Conservation (phyloP, 2,888 invertebrate genomes). For the Alitta virens region DNA sequence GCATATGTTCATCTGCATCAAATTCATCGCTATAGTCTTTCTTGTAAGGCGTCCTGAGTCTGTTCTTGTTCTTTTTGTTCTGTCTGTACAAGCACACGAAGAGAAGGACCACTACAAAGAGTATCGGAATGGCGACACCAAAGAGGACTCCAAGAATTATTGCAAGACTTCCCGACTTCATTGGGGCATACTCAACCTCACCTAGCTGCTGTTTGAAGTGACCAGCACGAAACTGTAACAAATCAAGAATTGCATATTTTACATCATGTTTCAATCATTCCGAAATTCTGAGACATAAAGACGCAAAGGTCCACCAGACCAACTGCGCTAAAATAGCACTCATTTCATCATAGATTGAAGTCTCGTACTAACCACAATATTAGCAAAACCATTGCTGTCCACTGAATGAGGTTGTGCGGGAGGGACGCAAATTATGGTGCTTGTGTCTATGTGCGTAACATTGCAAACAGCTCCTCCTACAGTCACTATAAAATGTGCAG, state of each 20-base stretch:
- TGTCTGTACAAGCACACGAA: conserved; percentile 43
- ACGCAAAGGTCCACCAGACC: too few species aligned
- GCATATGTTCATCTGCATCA: background rate
- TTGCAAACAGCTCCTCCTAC: conserved; percentile 13
- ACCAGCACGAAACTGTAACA: conserved; percentile 41
- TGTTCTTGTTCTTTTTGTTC: background rate
- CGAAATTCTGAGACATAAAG: too few species aligned
- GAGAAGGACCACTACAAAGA: conserved; percentile 44
- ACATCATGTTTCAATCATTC: too few species aligned
- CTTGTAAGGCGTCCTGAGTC: background rate
- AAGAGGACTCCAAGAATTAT: conserved; percentile 44
- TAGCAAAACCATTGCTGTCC: background rate
- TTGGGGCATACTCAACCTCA: conserved; percentile 34
- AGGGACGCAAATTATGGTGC: conserved; percentile 4
- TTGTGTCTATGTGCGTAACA: conserved; percentile 3
- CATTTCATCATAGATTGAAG: too few species aligned
- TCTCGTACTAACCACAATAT: background rate
- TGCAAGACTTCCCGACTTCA: conserved; percentile 23
- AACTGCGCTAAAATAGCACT: too few species aligned
- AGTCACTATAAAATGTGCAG: background rate
- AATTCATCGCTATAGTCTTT: background rate
- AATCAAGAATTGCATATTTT: too few species aligned
- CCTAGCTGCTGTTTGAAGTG: conserved; percentile 37
- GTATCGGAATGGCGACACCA: conserved; percentile 48
- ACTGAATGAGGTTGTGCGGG: background rate